Evolutionary conservation across 1,140 invertebrate species (phyloP).

Genomic region (silkworm (Bombyx mori)): DNA sequence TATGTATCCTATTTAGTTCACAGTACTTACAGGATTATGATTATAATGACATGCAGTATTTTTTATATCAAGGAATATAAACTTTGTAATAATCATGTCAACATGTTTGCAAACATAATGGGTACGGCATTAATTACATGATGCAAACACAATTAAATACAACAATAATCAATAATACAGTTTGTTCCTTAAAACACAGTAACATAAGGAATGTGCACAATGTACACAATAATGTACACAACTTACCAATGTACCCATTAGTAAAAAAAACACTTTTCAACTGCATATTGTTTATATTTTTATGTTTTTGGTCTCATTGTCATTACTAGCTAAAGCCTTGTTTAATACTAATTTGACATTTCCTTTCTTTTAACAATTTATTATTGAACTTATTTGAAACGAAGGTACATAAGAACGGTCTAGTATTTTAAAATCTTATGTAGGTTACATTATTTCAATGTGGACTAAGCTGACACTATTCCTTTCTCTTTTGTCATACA

Average conservation of each 20-base stretch:
- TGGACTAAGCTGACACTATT: conserved; percentile 24
- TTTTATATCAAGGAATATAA: background rate
- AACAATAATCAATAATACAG: background rate
- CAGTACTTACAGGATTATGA: background rate
- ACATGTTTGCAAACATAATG: background rate
- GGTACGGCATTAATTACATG: background rate
- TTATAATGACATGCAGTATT: background rate
- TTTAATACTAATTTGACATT: background rate
- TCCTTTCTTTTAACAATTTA: background rate
- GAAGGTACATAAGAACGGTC: background rate
- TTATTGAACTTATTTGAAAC: too few relatives aligned
- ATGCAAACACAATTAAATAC: background rate
- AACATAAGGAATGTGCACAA: background rate
- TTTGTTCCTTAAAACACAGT: background rate
- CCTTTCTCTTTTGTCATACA: conserved; percentile 38
- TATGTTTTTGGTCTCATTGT: background rate
- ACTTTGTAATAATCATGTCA: background rate
- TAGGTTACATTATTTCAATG: conserved; percentile 32
- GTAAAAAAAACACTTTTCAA: too few relatives aligned
- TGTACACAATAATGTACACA: background rate
- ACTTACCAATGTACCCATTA: background rate
- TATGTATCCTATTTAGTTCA: background rate
- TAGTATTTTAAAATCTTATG: conserved; percentile 11
- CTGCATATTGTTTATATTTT: background rate
- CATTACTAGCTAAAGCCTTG: background rate